Evolutionary conservation across 2,797 vertebrate species (phyloP).

Genomic region (Todus mexicanus): DNA sequence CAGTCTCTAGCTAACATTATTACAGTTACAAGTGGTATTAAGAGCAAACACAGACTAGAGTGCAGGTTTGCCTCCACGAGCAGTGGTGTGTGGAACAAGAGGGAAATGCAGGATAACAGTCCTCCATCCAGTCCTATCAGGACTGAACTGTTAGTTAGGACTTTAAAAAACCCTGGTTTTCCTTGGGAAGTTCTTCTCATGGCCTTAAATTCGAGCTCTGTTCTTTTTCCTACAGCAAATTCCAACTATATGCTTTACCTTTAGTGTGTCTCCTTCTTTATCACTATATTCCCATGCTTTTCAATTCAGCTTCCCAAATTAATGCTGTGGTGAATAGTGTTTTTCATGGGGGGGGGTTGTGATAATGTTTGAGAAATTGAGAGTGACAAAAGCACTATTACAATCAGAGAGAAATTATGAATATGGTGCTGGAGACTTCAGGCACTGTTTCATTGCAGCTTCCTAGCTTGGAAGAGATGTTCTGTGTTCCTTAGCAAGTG

Average conservation of each 20-base stretch:
- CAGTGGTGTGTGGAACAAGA: background rate
- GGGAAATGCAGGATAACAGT: background rate
- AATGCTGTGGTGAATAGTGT: background rate
- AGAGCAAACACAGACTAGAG: background rate
- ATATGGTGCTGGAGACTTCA: background rate
- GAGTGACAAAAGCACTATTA: background rate
- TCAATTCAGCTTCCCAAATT: background rate
- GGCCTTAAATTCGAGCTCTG: background rate
- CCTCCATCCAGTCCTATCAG: background rate
- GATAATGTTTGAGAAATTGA: background rate
- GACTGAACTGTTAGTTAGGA: background rate
- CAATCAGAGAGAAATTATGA: background rate
- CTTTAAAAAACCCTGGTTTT: background rate
- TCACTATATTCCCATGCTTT: background rate
- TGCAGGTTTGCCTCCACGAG: background rate
- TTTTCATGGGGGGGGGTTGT: background rate
- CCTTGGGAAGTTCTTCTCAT: background rate
- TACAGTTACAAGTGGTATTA: background rate
- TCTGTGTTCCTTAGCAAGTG: background rate
- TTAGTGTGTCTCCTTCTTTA: background rate
- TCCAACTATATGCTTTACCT: background rate
- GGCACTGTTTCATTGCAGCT: slow-evolving; percentile 11
- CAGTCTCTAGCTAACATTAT: background rate
- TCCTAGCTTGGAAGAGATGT: background rate
- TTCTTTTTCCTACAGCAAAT: background rate